phyloP scores from a whole-genome alignment of 2,797 vertebrate genomes.

The Morus bassanus region DNA sequence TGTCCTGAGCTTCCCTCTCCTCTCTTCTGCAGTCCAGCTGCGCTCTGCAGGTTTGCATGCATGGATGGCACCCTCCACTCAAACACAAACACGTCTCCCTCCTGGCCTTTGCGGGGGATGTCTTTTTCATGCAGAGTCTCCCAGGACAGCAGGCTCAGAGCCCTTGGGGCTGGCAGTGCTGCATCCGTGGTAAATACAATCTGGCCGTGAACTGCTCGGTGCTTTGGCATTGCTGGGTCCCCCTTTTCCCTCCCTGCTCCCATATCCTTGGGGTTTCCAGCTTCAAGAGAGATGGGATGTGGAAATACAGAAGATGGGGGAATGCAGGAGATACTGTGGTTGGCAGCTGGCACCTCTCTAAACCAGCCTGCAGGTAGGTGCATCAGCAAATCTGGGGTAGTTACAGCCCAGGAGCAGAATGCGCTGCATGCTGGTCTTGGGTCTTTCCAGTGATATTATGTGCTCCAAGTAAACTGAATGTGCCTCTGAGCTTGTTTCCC shows the following conservation, averaged over 20 bases:
- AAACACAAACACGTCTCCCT: neutral
- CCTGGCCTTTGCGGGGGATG: neutral
- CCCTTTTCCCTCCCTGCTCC: neutral
- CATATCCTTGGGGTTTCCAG: neutral
- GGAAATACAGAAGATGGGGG: neutral
- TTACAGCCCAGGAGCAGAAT: neutral
- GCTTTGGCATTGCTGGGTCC: neutral
- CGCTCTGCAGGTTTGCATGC: neutral
- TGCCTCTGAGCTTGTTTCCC: neutral
- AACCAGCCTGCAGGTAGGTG: neutral
- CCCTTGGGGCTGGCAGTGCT: neutral
- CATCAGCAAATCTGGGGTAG: neutral
- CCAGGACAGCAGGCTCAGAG: neutral
- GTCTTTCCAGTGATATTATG: neutral
- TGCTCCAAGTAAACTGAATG: neutral
- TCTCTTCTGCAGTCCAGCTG: neutral
- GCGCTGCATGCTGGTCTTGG: neutral
- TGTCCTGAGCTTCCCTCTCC: neutral
- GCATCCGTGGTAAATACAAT: neutral
- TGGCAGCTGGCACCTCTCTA: neutral
- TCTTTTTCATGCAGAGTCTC: neutral
- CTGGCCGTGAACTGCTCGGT: neutral
- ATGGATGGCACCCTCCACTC: neutral
- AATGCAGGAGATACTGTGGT: neutral
- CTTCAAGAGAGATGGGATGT: neutral